These are phyloP conservation scores for Drosophila orosa DNA, from an alignment of 1,140 invertebrate genomes.

Conservation along the genomic window DNA sequence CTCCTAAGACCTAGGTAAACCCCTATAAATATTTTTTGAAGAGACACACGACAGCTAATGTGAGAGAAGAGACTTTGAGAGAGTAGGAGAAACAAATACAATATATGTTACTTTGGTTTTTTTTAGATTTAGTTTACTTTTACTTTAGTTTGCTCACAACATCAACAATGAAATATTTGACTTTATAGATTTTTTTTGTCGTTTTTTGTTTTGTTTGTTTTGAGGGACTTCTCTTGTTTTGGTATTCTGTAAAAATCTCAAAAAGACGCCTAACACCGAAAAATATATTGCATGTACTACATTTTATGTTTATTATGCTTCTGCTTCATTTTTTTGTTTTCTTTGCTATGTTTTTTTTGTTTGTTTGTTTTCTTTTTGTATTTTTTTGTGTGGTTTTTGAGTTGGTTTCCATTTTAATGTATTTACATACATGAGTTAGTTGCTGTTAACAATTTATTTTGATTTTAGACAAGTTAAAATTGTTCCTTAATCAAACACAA, in stretches of 20 bases:
- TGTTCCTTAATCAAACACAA: conserved; percentile 10
- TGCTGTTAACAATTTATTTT: conserved; percentile 70
- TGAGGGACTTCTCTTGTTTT: conserved; percentile 48
- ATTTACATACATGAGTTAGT: conserved; percentile 76
- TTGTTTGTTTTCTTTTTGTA: conserved; percentile 14
- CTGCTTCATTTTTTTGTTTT: conserved; percentile 24
- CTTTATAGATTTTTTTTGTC: conserved; percentile 57
- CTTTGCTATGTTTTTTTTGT: conserved; percentile 2
- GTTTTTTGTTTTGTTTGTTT: conserved; percentile 49
- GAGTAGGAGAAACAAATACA: conserved; percentile 75
- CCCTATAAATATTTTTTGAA: conserved; percentile 68
- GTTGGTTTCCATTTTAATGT: conserved; percentile 27
- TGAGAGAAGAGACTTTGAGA: conserved; percentile 70
- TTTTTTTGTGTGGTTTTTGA: conserved; percentile 15
- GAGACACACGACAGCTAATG: conserved; percentile 75
- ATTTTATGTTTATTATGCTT: conserved; percentile 64
- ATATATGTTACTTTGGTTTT: conserved; percentile 49
- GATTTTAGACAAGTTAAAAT: conserved; percentile 53
- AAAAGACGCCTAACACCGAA: conserved; percentile 84
- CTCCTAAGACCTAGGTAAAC: conserved; percentile 55
- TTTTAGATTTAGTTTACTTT: conserved; percentile 30
- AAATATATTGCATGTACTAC: conserved; percentile 83
- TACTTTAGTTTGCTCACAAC: conserved; percentile 75
- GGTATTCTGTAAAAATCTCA: conserved; percentile 81
- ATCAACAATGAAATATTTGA: conserved; percentile 84